phyloP scores from a whole-genome alignment of 2,888 invertebrate species.

The Pterostichus niger region DNA sequence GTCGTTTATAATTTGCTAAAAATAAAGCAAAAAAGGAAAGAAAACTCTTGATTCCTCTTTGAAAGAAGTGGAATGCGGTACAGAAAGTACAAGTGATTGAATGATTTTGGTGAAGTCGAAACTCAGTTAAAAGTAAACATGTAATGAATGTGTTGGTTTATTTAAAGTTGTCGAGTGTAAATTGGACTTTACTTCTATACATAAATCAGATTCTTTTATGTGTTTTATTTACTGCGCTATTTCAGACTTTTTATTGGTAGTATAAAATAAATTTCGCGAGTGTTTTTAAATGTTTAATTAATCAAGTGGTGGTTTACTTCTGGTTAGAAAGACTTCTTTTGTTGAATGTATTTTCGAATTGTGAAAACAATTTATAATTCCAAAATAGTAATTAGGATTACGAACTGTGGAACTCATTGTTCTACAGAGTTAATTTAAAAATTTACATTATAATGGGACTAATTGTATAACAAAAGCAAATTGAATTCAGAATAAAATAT shows the following conservation, averaged over 20 bases:
- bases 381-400: conserved; percentile 12
- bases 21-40: not conserved
- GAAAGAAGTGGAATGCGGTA: conserved; percentile 12
- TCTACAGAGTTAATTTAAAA: conserved; percentile 11
- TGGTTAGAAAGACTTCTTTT: conserved; percentile 1
- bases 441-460: conserved; percentile 32
- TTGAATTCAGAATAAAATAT: too few species aligned
- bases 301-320: conserved; percentile 22
- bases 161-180: conserved; percentile 35
- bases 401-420: not conserved
- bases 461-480: not conserved
- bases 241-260: conserved; percentile 26
- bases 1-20: too few species aligned
- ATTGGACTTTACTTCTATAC: conserved; percentile 21
- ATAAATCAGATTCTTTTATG: conserved; percentile 42
- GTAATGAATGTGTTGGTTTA: conserved; percentile 34
- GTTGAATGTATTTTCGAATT: conserved; percentile 5
- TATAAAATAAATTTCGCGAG: conserved; percentile 28
- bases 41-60: not conserved
- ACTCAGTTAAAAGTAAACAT: conserved; percentile 9
- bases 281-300: conserved; percentile 28
- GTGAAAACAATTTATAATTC: conserved; percentile 8
- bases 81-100: conserved; percentile 27
- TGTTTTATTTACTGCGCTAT: conserved; percentile 35
- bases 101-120: conserved; percentile 1